Evolutionary conservation across 2,113 vertebrate species (phyloP), one percentile per base, ranked within the genome.

Genomic region (Crypturellus undulatus): DNA sequence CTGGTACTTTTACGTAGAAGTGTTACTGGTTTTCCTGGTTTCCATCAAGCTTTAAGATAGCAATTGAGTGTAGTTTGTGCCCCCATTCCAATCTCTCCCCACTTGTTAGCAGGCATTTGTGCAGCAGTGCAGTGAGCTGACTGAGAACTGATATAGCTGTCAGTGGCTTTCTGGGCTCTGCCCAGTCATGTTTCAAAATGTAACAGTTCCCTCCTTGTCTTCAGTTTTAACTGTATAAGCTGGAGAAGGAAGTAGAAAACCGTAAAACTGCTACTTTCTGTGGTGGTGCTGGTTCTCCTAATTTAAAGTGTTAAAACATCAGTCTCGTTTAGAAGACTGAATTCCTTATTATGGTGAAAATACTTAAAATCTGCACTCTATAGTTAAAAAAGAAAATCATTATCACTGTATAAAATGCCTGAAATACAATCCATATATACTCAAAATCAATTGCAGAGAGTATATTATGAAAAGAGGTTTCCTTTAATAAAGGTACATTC

Each of bases 401-500:
- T n/a, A 22, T 88, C 4, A 18, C 32, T 47, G 2, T 42, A 9
- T 77, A 72, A 32, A 72, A 90, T 88, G 80, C 30, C n/a, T 67
- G 21, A 51, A 73, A 25, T 6, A 22, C 49, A 45, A 9, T 7
- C 70, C 28, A 3, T n/a, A 54, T 28, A 32, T 18, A 5, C 30
- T 58, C 28, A 58, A 54, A 71, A 72, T 40, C 25, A 38, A 26
- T 38, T 32, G 54, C 30, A 32, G 17, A 30, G 16, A 32, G 13
- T 72, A 20, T 65, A 25, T 90, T 92, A 58, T 30, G 36, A 65
- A 56, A 83, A 89, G 18, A 45, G 9, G 18, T 28, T 21, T 25
- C 75, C 87, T 92, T 87, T 79, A 86, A 78, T 86, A 62, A 71
- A 90, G 34, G 34, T 71, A 19, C 83, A 47, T 52, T 94, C 22